Conservation (phyloP, 2,113 vertebrate genomes). For the Axis porcinus region DNA sequence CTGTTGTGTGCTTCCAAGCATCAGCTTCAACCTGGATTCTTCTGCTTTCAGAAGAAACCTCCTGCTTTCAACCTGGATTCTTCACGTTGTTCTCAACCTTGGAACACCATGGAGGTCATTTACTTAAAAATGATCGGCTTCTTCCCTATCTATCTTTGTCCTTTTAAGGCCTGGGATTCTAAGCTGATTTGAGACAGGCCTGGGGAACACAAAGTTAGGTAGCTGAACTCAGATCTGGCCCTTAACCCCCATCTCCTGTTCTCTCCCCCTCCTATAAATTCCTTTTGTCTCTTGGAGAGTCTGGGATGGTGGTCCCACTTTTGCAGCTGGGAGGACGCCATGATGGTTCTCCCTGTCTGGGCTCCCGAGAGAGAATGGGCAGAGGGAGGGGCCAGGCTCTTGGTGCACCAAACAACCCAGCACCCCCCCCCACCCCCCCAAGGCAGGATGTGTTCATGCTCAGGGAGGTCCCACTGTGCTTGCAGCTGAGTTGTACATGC, state of each 20-base stretch:
- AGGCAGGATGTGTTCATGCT: not conserved
- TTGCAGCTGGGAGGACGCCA: not conserved
- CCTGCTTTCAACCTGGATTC: not conserved
- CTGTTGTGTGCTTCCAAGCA: not conserved
- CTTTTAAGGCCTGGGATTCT: not conserved
- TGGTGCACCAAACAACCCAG: not conserved
- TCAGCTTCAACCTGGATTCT: not conserved
- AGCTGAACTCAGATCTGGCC: not conserved
- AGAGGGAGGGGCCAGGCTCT: not conserved
- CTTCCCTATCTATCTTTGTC: not conserved
- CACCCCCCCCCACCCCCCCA: accelerated
- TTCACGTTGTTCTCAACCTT: not conserved
- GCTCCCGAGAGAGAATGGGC: not conserved
- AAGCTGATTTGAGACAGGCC: not conserved
- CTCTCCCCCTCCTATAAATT: not conserved
- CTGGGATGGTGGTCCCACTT: not conserved
- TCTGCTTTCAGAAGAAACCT: not conserved
- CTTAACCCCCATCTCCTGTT: not conserved
- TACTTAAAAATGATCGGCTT: not conserved
- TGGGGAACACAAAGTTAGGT: not conserved
- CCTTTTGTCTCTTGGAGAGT: not conserved
- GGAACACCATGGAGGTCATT: not conserved
- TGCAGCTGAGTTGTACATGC: not conserved
- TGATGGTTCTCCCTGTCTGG: not conserved
- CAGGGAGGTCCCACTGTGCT: not conserved